Conservation (phyloP, 2,797 vertebrate genomes). For the Miopithecus talapoin region DNA sequence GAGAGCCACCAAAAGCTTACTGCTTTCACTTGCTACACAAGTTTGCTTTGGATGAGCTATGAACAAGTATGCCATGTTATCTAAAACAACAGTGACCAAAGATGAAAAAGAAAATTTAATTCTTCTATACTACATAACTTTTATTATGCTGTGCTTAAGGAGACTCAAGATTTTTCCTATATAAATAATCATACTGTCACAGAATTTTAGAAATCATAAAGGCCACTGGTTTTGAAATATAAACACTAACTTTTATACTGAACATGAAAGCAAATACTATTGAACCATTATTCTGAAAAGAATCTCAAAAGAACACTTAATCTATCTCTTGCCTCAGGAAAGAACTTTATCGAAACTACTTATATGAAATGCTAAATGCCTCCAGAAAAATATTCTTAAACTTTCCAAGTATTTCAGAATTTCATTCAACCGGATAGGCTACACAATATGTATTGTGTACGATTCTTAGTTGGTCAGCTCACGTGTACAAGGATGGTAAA, state of each 20-base stretch:
- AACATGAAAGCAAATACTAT: slow-evolving; percentile 53
- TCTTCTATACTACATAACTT: neutral
- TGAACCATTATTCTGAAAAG: slow-evolving; percentile 59
- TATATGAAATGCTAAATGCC: slow-evolving; percentile 21
- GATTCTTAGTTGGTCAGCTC: neutral
- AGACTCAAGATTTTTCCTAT: neutral
- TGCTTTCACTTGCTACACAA: neutral
- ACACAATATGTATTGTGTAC: neutral
- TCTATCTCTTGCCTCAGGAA: slow-evolving; percentile 22
- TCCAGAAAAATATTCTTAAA: slow-evolving; percentile 22
- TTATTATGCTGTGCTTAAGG: neutral
- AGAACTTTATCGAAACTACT: neutral
- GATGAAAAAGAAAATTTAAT: slow-evolving; percentile 20
- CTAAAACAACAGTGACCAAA: neutral
- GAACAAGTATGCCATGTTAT: neutral
- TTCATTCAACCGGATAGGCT: neutral
- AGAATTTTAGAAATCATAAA: slow-evolving; percentile 38
- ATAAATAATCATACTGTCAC: slow-evolving; percentile 45
- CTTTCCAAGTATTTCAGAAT: slow-evolving; percentile 23
- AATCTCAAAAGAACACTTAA: slow-evolving; percentile 55
- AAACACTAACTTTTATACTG: slow-evolving; percentile 54
- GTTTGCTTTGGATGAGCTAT: neutral
- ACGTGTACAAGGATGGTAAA: neutral
- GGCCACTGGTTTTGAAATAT: slow-evolving; percentile 25
- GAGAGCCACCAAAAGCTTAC: neutral